phyloP scores from a whole-genome alignment of 1,140 invertebrate genomes.

The Eupeodes corollae region DNA sequence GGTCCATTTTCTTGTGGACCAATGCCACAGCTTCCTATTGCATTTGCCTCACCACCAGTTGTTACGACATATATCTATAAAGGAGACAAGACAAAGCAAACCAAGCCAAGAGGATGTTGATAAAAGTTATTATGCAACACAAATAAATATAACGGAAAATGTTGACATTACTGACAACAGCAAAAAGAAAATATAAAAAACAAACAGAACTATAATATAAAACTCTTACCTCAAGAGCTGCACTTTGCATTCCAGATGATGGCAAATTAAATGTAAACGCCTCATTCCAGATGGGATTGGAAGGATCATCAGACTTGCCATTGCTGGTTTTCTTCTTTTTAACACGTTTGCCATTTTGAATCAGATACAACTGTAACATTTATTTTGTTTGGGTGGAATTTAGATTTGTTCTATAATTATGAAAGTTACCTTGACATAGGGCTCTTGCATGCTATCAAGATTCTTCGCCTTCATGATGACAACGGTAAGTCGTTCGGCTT shows the following conservation, averaged over 20 bases:
- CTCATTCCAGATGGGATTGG: conserved; percentile 92
- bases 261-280: conserved; percentile 81
- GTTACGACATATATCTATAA: conserved; percentile 41
- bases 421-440: conserved; percentile 66
- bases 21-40: conserved; percentile 55
- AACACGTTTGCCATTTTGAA: conserved; percentile 72
- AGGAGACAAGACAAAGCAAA: neutral
- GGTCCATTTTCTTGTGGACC: conserved; percentile 52
- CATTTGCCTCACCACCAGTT: conserved; percentile 43
- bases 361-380: conserved; percentile 50
- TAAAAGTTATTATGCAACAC: too few species aligned
- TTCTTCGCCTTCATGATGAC: conserved; percentile 76
- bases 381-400: too few species aligned
- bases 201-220: neutral
- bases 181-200: neutral
- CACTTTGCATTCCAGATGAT: conserved; percentile 51
- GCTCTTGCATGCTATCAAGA: conserved; percentile 54
- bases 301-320: conserved; percentile 70
- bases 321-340: conserved; percentile 88
- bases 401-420: too few species aligned
- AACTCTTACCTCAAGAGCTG: conserved; percentile 60
- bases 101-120: neutral
- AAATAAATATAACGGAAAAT: neutral
- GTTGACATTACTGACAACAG: neutral
- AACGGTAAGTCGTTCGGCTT: conserved; percentile 72